These are phyloP conservation scores for Trichonephila clavipes DNA, from an alignment of 1,140 invertebrate genomes.

Conservation along the genomic window DNA sequence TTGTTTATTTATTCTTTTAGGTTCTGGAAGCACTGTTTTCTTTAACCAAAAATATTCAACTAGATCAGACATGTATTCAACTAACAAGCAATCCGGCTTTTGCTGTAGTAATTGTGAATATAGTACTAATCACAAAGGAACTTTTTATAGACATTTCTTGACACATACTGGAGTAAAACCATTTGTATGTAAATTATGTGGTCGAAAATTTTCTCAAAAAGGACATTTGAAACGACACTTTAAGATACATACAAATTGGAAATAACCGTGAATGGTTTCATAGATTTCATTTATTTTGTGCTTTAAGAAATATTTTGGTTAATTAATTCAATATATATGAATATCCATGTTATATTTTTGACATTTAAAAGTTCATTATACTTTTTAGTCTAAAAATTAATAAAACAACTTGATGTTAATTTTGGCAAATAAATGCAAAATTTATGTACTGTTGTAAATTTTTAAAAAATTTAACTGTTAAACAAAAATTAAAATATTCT, in stretches of 20 bases:
- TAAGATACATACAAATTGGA: neutral
- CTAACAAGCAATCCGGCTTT: neutral
- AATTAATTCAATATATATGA: no score
- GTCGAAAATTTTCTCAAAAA: conserved; percentile 89
- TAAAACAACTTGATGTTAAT: no score
- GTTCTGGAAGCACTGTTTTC: neutral
- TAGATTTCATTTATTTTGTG: no score
- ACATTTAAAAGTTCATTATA: no score
- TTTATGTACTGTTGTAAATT: no score
- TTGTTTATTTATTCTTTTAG: neutral
- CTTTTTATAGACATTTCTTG: conserved; percentile 6
- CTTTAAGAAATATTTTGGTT: no score
- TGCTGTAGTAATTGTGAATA: conserved; percentile 22
- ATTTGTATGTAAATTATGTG: conserved; percentile 88
- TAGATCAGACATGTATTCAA: neutral
- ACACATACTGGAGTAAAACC: conserved; percentile 78
- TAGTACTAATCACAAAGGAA: conserved; percentile 79
- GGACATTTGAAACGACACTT: neutral
- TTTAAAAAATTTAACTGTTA: no score
- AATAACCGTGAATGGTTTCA: no score
- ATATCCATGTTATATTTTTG: no score
- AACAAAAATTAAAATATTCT: no score
- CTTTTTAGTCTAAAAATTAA: no score
- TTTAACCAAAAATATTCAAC: neutral
- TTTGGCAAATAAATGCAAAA: no score